These are phyloP conservation scores for Candoia aspera DNA, from an alignment of 2,113 vertebrate genomes.

Conservation along the genomic window DNA sequence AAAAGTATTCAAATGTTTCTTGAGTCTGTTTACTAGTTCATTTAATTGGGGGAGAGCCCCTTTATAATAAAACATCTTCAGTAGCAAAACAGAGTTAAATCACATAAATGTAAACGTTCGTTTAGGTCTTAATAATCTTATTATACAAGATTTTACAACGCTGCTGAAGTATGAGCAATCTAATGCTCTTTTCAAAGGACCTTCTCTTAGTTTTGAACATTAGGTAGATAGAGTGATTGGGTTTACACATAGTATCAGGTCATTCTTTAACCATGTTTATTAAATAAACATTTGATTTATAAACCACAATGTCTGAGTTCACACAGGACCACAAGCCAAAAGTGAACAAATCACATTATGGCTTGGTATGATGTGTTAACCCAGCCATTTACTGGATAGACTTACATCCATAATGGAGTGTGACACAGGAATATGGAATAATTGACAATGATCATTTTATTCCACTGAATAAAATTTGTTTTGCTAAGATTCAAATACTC, in stretches of 20 bases:
- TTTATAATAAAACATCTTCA: constrained; percentile 46
- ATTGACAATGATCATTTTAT: not conserved
- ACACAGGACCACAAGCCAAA: not conserved
- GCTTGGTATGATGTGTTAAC: not conserved
- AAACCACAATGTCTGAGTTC: not conserved
- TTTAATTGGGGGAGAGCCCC: constrained; percentile 32
- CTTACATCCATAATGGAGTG: not conserved
- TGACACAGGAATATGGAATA: not conserved
- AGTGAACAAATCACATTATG: not conserved
- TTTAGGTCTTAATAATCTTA: constrained; percentile 69
- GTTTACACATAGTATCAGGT: not conserved
- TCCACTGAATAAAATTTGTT: not conserved
- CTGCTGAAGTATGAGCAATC: constrained; percentile 67
- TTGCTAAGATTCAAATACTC: not conserved
- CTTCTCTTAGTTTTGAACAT: not conserved
- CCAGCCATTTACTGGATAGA: not conserved
- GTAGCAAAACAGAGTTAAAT: not conserved
- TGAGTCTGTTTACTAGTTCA: constrained; percentile 54
- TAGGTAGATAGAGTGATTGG: not conserved
- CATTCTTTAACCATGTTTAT: not conserved
- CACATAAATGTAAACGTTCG: no score
- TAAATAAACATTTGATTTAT: not conserved
- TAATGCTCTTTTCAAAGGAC: constrained; percentile 28
- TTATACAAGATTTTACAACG: constrained; percentile 61
- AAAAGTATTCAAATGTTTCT: not conserved